Evolutionary conservation across 2,797 vertebrate species (phyloP), one percentile per base, ranked within the genome.

Genomic region (Menidia menidia): DNA sequence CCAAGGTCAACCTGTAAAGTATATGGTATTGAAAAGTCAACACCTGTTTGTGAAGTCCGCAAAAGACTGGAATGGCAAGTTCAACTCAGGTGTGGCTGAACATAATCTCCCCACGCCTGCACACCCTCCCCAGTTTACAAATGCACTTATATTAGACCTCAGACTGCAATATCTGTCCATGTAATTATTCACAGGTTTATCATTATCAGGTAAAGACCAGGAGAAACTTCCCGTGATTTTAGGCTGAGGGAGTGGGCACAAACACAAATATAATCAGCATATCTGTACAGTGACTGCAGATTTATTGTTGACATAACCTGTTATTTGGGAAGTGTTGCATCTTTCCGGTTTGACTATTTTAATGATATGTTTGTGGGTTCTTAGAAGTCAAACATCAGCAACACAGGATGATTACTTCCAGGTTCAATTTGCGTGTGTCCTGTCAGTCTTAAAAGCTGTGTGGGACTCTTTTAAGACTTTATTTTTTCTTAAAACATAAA

Each of bases 1-100:
- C 44, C 32, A 52, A 43, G 64, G 44, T 54, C 66, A 60, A 62
- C 43, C 44, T 64, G 66, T 73, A 55, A 84, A 87, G 62, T 64
- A 35, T 55, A 70, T 2, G 15, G 53, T 71, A 64, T 73, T 33
- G 48, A 80, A 77, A 69, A 45, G 60, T 65, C 45, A 83, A 88
- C 81, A 89, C 71, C 89, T 89, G 89, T 87, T 85, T 83, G 44
- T 66, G 59, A 18, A 53, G 25, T 69, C 56, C 54, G 54, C 56
- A 69, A 45, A 64, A 50, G 19, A 60, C 65, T 68, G 60, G 75
- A 86, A 80, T 83, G 61, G 69, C 0, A 6, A 65, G 72, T 80
- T 75, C 14, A 69, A 60, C 61, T 78, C 70, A 86, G 86, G 85
- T 64, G 83, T 88, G 84, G 80, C 67, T 53, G 31, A 76, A 54